Percentiles rank a stretch among this genome's conserved stretches.
Conservation (phyloP, 2,797 vertebrate genomes). For the Hydrophis major region DNA sequence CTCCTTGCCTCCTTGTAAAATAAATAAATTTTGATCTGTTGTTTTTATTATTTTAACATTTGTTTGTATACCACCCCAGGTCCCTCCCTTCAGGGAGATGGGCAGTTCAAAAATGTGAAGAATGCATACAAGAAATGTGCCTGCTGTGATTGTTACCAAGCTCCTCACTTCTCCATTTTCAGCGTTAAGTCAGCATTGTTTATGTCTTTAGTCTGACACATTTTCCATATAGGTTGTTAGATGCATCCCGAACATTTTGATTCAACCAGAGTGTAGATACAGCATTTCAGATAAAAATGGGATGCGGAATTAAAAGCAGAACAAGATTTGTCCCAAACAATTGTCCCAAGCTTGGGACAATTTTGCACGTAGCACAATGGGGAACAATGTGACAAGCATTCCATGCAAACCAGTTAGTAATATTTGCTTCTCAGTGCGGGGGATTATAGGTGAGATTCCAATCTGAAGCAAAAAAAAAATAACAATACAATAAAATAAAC, state of each 20-base stretch:
- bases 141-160: not conserved
- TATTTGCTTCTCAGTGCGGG: not conserved
- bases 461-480: not conserved
- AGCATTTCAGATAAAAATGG: not conserved
- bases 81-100: no score
- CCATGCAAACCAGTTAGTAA: not conserved
- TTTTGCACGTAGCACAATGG: not conserved
- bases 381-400: no score
- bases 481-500: no score
- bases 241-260: not conserved
- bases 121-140: not conserved
- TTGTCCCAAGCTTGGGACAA: no score
- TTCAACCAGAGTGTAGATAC: not conserved
- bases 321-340: not conserved
- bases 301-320: not conserved
- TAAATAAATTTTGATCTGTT: no score
- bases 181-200: not conserved
- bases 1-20: no score
- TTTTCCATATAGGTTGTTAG: not conserved
- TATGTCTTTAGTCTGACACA: constrained; percentile 33
- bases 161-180: not conserved
- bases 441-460: not conserved
- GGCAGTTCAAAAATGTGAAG: no score
- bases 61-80: no score
- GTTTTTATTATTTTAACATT: no score